Evolutionary conservation across 1,140 invertebrate species (phyloP).

Genomic region (Nasonia giraulti): DNA sequence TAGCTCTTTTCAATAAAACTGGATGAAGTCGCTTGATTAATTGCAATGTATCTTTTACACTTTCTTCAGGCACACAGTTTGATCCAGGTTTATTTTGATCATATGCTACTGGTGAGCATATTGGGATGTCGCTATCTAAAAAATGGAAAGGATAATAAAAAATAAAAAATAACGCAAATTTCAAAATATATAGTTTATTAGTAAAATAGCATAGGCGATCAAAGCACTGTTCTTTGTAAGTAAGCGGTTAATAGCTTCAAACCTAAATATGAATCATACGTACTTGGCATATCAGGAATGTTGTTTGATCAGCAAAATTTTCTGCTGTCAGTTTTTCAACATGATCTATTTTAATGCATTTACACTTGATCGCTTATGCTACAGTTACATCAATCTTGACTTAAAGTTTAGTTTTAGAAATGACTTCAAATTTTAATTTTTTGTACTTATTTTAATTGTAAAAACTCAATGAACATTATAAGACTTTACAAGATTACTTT

Average conservation of each 20-base stretch:
- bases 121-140: slow-evolving; percentile 76
- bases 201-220: slow-evolving; percentile 43
- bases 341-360: slow-evolving; percentile 16
- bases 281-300: slow-evolving; percentile 18
- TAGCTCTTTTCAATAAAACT: slow-evolving; percentile 75
- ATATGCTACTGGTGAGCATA: slow-evolving; percentile 73
- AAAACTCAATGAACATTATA: slow-evolving; percentile 9
- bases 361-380: slow-evolving; percentile 38
- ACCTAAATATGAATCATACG: slow-evolving; percentile 30
- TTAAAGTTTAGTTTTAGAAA: slow-evolving; percentile 26
- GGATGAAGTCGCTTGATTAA: slow-evolving; percentile 78
- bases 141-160: slow-evolving; percentile 55
- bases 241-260: slow-evolving; percentile 44
- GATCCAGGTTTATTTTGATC: slow-evolving; percentile 72
- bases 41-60: slow-evolving; percentile 76
- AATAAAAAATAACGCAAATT: slow-evolving; percentile 53
- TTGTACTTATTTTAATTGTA: slow-evolving; percentile 17
- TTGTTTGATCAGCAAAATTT: slow-evolving; percentile 38
- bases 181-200: slow-evolving; percentile 48
- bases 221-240: slow-evolving; percentile 22
- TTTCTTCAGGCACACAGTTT: slow-evolving; percentile 78
- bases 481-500: neutral
- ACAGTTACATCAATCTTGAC: slow-evolving; percentile 8
- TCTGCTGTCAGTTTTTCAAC: slow-evolving; percentile 34
- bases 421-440: neutral